phyloP scores from a whole-genome alignment of 1,140 invertebrate genomes.

The Papilio polytes region DNA sequence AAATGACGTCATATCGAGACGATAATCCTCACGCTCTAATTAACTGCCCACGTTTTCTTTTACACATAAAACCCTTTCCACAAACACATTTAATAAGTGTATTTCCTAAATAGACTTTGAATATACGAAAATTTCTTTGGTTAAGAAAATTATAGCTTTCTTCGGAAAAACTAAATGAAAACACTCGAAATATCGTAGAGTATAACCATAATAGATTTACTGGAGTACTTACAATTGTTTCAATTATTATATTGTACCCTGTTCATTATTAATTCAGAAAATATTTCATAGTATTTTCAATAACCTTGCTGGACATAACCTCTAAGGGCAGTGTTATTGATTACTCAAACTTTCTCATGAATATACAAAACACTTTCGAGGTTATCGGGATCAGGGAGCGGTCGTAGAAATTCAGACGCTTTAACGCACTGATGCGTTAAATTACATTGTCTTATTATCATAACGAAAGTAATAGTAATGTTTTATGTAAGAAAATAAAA shows the following conservation, averaged over 20 bases:
- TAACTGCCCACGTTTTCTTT: slow-evolving; percentile 2
- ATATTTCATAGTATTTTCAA: not conserved
- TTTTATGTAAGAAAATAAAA: not conserved
- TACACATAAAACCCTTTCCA: not conserved
- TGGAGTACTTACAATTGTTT: too few relatives aligned
- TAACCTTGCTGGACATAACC: slow-evolving; percentile 20
- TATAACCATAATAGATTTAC: not conserved
- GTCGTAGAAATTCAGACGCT: slow-evolving; percentile 22
- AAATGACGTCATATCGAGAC: slow-evolving; percentile 39
- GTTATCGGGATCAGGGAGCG: slow-evolving; percentile 29
- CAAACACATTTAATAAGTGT: not conserved
- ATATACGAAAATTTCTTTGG: too few relatives aligned
- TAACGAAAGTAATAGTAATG: slow-evolving; percentile 7
- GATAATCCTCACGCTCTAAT: slow-evolving; percentile 37
- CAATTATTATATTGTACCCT: not conserved
- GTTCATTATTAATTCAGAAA: not conserved
- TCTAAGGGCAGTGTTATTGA: slow-evolving; percentile 27
- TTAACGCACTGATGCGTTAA: slow-evolving; percentile 29
- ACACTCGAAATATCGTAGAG: not conserved
- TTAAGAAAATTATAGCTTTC: too few relatives aligned
- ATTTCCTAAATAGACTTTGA: not conserved
- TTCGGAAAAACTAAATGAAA: too few relatives aligned
- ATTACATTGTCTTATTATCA: slow-evolving; percentile 26
- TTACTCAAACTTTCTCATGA: slow-evolving; percentile 26
- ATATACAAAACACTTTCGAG: slow-evolving; percentile 38